A percentile compares a stretch with the other conserved stretches of the same genome.
These are phyloP conservation scores for Trididemnum nubilum DNA, from an alignment of 23 tunicate species.

Conservation along the genomic window DNA sequence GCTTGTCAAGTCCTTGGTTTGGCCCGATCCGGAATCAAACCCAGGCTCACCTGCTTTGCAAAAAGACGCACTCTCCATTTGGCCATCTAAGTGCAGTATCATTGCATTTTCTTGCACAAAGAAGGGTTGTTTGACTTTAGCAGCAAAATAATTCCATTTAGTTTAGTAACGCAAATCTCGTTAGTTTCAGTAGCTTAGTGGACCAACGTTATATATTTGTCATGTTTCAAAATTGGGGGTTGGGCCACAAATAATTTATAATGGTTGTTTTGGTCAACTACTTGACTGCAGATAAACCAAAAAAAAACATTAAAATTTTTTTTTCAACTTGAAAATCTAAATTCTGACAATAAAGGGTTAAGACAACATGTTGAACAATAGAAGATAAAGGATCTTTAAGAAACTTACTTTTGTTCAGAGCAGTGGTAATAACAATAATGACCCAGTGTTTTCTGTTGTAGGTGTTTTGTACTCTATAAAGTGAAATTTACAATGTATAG, in stretches of 20 bases:
- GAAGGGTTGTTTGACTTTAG: neutral
- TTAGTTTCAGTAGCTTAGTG: neutral
- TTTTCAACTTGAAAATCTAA: neutral
- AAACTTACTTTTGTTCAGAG: no score
- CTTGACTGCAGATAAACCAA: neutral
- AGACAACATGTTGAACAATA: neutral
- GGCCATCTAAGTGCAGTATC: neutral
- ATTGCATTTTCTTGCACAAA: neutral
- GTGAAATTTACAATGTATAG: no score
- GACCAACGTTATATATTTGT: slow-evolving; percentile 9
- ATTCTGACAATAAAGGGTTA: slow-evolving; percentile 8
- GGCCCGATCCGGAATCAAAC: neutral
- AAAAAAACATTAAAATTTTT: neutral
- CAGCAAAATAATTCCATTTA: neutral
- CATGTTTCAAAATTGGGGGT: neutral
- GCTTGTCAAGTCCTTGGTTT: neutral
- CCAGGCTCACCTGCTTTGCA: neutral
- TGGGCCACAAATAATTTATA: neutral
- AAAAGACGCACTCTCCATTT: neutral
- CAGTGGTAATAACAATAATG: no score
- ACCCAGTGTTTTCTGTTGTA: no score
- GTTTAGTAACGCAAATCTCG: neutral
- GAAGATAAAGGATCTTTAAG: no score
- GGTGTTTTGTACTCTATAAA: no score
- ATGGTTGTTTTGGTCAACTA: neutral